Percentiles rank a stretch among this genome's conserved stretches.
These are phyloP conservation scores for Drosophila nr. medialis DNA, from an alignment of 2,888 invertebrate species.

Conservation along the genomic window DNA sequence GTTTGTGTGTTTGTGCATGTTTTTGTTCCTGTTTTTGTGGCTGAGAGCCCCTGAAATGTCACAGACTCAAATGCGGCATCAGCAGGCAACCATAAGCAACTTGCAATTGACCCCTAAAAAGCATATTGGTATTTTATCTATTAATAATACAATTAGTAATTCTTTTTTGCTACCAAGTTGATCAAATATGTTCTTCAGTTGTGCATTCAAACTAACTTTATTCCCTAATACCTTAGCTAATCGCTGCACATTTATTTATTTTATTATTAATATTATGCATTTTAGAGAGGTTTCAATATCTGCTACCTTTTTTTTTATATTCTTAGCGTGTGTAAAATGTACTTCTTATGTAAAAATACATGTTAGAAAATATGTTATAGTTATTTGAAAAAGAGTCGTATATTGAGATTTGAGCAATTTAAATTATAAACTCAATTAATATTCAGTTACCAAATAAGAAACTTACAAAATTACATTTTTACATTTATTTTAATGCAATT, in stretches of 20 bases:
- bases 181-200: neutral
- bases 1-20: constrained; percentile 11
- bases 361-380: too few species aligned
- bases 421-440: neutral
- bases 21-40: neutral
- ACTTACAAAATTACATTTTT: neutral
- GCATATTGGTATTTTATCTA: neutral
- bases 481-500: rapidly evolving
- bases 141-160: neutral
- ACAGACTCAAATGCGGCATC: neutral
- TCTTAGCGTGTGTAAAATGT: rapidly evolving
- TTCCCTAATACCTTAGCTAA: neutral
- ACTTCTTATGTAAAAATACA: too few species aligned
- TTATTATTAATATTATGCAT: too few species aligned
- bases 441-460: neutral
- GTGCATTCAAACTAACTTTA: neutral
- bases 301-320: neutral
- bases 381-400: neutral
- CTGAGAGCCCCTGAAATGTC: neutral
- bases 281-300: neutral
- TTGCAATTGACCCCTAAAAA: neutral
- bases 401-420: neutral
- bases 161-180: neutral
- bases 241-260: neutral
- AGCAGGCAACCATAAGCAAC: neutral